Evolutionary conservation across 2,888 invertebrate genomes (phyloP).

Genomic region (Didymodactylos carnosus): DNA sequence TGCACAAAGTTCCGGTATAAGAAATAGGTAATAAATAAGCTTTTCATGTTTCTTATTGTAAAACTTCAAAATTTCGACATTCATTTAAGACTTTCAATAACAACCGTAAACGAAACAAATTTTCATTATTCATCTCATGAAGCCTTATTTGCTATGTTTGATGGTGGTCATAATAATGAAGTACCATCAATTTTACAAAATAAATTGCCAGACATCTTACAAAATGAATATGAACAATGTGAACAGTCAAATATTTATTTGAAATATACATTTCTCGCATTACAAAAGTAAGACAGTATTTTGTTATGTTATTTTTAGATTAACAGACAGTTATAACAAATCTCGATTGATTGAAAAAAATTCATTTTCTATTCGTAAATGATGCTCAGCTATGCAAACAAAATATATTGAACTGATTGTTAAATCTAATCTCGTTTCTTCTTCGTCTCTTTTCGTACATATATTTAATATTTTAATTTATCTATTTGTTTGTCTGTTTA

Average conservation of each 20-base stretch:
- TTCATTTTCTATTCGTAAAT: too few relatives aligned
- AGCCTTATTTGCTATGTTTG: constrained; percentile 34
- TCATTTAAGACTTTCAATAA: not conserved
- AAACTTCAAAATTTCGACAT: not conserved
- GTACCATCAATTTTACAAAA: constrained; percentile 27
- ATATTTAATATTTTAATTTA: too few relatives aligned
- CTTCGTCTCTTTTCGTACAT: too few relatives aligned
- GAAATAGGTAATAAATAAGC: constrained; percentile 38
- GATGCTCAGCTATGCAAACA: too few relatives aligned
- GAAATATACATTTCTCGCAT: constrained; percentile 32
- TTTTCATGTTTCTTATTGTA: not conserved
- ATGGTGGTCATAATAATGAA: constrained; percentile 35
- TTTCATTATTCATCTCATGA: constrained; percentile 18
- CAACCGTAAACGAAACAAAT: not conserved
- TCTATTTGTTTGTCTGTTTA: too few relatives aligned
- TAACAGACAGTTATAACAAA: too few relatives aligned
- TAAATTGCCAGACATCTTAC: constrained; percentile 22
- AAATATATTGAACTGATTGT: too few relatives aligned
- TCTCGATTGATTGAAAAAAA: too few relatives aligned
- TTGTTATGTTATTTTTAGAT: too few relatives aligned
- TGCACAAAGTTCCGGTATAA: constrained; percentile 35
- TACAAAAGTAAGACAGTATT: too few relatives aligned
- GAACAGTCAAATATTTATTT: constrained; percentile 21
- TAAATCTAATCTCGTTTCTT: too few relatives aligned
- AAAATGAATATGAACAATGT: constrained; percentile 21